phyloP scores from a whole-genome alignment of 1,140 invertebrate genomes.

The Bombyx mandarina region DNA sequence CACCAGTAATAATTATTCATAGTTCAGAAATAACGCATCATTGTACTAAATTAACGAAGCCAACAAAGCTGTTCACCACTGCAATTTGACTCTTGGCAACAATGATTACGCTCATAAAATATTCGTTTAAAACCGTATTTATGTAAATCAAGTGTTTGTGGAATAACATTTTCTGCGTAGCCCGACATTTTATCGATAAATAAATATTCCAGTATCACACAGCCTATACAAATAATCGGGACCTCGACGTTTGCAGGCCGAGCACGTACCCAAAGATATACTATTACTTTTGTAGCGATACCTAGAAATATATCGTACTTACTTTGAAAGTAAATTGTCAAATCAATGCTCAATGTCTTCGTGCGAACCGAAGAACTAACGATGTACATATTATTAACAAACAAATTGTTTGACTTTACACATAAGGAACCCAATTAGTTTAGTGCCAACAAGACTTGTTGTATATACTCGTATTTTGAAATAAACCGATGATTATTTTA shows the following conservation, averaged over 20 bases:
- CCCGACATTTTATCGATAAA: constrained; percentile 34
- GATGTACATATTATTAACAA: too few species aligned
- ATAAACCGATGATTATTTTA: too few species aligned
- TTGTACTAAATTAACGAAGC: too few species aligned
- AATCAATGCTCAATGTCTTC: neutral
- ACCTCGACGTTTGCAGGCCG: constrained; percentile 13
- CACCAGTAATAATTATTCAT: too few species aligned
- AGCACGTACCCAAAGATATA: constrained; percentile 15
- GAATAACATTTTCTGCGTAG: constrained; percentile 38
- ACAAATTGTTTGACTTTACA: too few species aligned
- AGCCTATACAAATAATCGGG: constrained; percentile 45
- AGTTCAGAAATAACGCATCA: too few species aligned
- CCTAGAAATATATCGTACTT: neutral
- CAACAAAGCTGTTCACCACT: too few species aligned
- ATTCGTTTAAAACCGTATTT: constrained; percentile 20
- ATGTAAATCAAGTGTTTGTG: constrained; percentile 39
- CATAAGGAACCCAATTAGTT: too few species aligned
- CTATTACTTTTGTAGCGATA: constrained; percentile 5
- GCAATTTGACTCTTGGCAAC: too few species aligned
- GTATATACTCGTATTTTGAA: too few species aligned
- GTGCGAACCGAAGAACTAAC: too few species aligned
- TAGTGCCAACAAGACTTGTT: too few species aligned
- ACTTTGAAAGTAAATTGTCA: constrained; percentile 6
- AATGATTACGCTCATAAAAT: constrained; percentile 1
- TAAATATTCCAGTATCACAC: constrained; percentile 55